phyloP scores from a whole-genome alignment of 2,797 vertebrate species.

The Crenuchus spilurus region DNA sequence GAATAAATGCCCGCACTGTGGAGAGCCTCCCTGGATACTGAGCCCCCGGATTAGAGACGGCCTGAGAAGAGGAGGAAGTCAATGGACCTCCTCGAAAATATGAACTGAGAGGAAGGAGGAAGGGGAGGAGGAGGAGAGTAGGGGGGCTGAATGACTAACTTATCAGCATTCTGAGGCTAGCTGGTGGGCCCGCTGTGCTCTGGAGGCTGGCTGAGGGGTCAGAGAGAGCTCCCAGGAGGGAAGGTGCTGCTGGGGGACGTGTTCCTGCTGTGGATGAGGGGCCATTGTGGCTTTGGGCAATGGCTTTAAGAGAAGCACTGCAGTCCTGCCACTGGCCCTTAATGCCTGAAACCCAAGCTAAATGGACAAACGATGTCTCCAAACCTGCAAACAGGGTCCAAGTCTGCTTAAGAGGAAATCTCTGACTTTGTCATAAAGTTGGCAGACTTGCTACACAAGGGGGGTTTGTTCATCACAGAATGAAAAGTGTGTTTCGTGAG shows the following conservation, averaged over 20 bases:
- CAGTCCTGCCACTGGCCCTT: conserved; percentile 40
- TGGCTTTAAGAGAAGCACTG: conserved; percentile 32
- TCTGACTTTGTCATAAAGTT: conserved; percentile 39
- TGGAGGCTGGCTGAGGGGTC: conserved; percentile 63
- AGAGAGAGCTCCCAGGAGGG: conserved; percentile 26
- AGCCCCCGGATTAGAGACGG: conserved; percentile 80
- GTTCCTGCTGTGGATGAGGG: conserved; percentile 61
- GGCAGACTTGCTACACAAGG: conserved; percentile 9
- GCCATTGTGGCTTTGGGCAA: conserved; percentile 39
- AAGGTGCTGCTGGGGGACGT: conserved; percentile 36
- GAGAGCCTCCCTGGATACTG: conserved; percentile 80
- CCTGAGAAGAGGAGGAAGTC: conserved; percentile 84
- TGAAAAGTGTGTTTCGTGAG: conserved; percentile 31
- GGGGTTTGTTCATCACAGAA: conserved; percentile 25
- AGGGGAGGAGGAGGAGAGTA: conserved; percentile 44
- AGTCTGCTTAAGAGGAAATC: conserved; percentile 34
- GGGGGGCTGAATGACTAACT: conserved; percentile 69
- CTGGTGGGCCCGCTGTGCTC: conserved; percentile 61
- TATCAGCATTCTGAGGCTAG: conserved; percentile 75
- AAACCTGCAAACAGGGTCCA: conserved; percentile 26
- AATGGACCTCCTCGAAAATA: conserved; percentile 83
- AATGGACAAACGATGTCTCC: conserved; percentile 43
- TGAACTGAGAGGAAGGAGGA: conserved; percentile 70
- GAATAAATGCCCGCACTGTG: conserved; percentile 83
- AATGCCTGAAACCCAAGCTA: conserved; percentile 49